Conservation (phyloP, 30 jellyfish, hydroid and myxozoan species). For the Morbakka virulenta region DNA sequence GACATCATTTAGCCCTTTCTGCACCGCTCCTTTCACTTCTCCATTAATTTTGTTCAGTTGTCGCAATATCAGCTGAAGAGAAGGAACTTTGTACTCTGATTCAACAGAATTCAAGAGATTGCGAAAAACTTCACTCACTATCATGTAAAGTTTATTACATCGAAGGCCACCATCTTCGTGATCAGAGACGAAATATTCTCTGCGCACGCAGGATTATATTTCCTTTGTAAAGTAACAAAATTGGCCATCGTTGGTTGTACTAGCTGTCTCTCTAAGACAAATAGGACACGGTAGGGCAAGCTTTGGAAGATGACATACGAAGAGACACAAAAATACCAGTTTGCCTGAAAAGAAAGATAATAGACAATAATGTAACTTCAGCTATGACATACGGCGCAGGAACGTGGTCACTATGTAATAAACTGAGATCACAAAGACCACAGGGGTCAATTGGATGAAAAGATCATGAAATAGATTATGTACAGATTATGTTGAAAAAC, state of each 20-base stretch:
- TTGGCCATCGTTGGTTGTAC: too few relatives aligned
- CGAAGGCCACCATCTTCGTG: slow-evolving; percentile 51
- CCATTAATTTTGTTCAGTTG: slow-evolving; percentile 26
- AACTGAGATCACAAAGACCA: too few relatives aligned
- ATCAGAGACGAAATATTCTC: slow-evolving; percentile 25
- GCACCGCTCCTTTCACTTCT: slow-evolving; percentile 20
- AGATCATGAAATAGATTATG: too few relatives aligned
- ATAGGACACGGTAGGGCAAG: background rate
- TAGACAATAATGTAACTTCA: too few relatives aligned
- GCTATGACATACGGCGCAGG: too few relatives aligned
- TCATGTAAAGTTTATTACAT: slow-evolving; percentile 44
- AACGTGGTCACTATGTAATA: too few relatives aligned
- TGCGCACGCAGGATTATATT: slow-evolving; percentile 21
- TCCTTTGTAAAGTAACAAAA: slow-evolving; percentile 15
- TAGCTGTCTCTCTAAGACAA: background rate
- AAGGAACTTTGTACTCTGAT: slow-evolving; percentile 49
- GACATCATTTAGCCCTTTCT: slow-evolving; percentile 4
- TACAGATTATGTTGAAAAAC: too few relatives aligned
- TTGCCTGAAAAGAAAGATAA: too few relatives aligned
- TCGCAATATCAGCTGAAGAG: slow-evolving; percentile 37
- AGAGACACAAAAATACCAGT: too few relatives aligned
- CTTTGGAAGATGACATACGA: too few relatives aligned
- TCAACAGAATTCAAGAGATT: slow-evolving; percentile 15
- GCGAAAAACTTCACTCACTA: slow-evolving; percentile 47
- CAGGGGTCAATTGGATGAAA: too few relatives aligned